Evolutionary conservation across 2,113 vertebrate species (phyloP).

Genomic region (Scomber colias): DNA sequence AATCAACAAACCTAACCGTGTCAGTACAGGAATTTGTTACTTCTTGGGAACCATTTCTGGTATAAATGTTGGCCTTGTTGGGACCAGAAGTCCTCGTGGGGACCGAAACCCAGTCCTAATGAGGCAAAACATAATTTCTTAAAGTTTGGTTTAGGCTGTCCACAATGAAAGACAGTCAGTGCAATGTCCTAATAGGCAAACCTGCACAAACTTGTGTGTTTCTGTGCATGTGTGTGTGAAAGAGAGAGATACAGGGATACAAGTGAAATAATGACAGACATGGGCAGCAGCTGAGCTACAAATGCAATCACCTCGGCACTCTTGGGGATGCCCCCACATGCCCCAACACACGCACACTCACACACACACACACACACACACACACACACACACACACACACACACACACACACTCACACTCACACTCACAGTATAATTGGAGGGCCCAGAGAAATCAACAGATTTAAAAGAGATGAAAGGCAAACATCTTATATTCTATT

Average conservation of each 20-base stretch:
- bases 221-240: slow-evolving; percentile 4
- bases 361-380: background rate
- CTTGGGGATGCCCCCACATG: slow-evolving; percentile 2
- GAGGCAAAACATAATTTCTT: too few relatives aligned
- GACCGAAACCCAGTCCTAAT: too few relatives aligned
- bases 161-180: too few relatives aligned
- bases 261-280: slow-evolving; percentile 70
- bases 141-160: too few relatives aligned
- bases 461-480: background rate
- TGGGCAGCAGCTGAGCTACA: slow-evolving; percentile 68
- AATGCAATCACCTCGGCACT: slow-evolving; percentile 40
- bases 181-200: too few relatives aligned
- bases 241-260: background rate
- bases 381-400: slow-evolving; percentile 26
- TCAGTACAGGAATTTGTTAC: background rate
- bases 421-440: background rate
- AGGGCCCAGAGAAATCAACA: background rate
- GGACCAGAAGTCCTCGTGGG: too few relatives aligned
- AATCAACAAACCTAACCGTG: background rate
- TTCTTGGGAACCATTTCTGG: too few relatives aligned
- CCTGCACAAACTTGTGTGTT: background rate
- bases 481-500: background rate
- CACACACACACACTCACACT: slow-evolving; percentile 15
- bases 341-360: background rate
- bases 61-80: too few relatives aligned